These are phyloP conservation scores for Harlomillsia oculata DNA, from an alignment of 1,140 invertebrate genomes.

Conservation along the genomic window DNA sequence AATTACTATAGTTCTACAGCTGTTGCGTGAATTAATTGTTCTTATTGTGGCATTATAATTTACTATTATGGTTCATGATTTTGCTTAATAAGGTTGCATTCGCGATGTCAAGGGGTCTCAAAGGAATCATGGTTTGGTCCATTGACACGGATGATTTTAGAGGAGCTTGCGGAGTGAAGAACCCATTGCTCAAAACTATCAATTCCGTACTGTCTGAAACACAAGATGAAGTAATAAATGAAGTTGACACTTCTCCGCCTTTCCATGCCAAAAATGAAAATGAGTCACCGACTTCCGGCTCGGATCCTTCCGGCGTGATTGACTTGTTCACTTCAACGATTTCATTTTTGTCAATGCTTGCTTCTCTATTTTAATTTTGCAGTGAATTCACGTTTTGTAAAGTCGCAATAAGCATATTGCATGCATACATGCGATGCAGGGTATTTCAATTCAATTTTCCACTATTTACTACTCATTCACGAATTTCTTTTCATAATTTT, in stretches of 20 bases:
- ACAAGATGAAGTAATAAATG: conserved; percentile 1
- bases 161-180: conserved; percentile 42
- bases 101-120: conserved; percentile 40
- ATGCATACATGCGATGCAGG: no score
- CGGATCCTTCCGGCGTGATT: no score
- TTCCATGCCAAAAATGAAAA: no score
- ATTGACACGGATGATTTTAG: conserved; percentile 44
- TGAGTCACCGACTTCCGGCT: no score
- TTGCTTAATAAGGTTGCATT: conserved; percentile 35
- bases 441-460: no score
- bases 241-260: conserved; percentile 1
- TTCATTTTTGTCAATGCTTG: no score
- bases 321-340: no score
- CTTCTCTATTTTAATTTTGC: no score
- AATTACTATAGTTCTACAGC: neutral
- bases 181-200: conserved; percentile 45
- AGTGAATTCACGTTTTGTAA: no score
- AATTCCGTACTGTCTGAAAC: conserved; percentile 41
- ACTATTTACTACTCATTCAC: no score
- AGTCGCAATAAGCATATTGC: no score
- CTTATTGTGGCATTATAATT: neutral
- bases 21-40: neutral
- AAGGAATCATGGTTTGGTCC: conserved; percentile 43
- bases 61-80: neutral
- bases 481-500: no score